Base-by-base conservation (phyloP, 2,888 invertebrate genomes). In the Drosophila nr. perissopoda region DNA sequence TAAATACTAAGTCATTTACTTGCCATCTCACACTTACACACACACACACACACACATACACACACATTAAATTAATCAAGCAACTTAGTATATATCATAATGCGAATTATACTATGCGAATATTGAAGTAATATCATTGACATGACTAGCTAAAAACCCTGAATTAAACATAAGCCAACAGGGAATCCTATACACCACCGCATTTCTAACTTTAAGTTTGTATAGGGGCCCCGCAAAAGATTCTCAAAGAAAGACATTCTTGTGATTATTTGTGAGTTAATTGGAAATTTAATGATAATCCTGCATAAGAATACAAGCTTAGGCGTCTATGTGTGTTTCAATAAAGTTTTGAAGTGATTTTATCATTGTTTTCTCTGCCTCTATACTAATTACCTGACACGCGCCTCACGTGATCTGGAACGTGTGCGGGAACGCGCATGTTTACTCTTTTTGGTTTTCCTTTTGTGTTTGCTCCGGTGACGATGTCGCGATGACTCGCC, bases 381-480 rank as follows among this genome's bases (percentile, higher is more conserved):
- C 18, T 33, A 1, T 34, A 33, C 25, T 27, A 58, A 42, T 56
- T 77, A 82, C 45, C 77, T 78, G 45, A 54, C 69, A 59, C 87
- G 78, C 11, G 70, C 77, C 31, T 80, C 69, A 3, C 78, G 69
- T 6, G 90, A 87, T 68, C 90, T 76, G 18, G 87, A 90, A 2
- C 90, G 84, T 3, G 93, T 91, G 38, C 93, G 84, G 18, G 92
- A 92, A 51, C 93, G 90, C 36, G 90, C 88, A 42, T 91, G 90
- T 74, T 93, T 93, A 69, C 92, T 93, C 65, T 92, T 92, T 66
- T 93, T 93, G 2, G 92, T 91, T 73, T 92, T 93, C 75, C 92
- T 93, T 70, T 92, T 92, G 57, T 91, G 89, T 13, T 84, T 91
- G 53, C 68, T 83, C 16, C 72, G 69, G 7, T 90, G 88, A 0